Evolutionary conservation across 2,888 invertebrate species (phyloP).

Genomic region (Ophonus ardosiacus): DNA sequence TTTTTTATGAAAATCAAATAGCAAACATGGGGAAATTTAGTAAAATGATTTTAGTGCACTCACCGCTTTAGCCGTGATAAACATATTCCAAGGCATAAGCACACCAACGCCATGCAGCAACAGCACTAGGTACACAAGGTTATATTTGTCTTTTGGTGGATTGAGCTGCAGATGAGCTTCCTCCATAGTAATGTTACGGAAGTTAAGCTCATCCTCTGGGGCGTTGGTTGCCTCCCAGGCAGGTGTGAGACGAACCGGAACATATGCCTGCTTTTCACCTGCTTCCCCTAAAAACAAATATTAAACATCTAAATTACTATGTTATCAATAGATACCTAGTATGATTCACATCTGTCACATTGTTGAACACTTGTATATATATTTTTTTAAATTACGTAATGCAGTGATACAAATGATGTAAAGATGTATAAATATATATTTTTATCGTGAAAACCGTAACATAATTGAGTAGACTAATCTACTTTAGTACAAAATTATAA

Average conservation of each 20-base stretch:
- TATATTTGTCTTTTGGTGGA: constrained; percentile 87
- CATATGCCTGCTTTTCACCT: constrained; percentile 80
- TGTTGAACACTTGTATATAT: no score
- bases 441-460: no score
- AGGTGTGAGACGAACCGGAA: constrained; percentile 90
- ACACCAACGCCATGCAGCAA: constrained; percentile 96
- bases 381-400: no score
- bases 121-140: constrained; percentile 92
- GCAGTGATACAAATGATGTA: no score
- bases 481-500: no score
- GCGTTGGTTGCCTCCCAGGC: constrained; percentile 92
- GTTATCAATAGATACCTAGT: no score
- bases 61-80: constrained; percentile 94
- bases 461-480: no score
- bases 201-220: constrained; percentile 90
- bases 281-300: not conserved
- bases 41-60: constrained; percentile 72
- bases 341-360: no score
- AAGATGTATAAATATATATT: no score
- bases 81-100: constrained; percentile 99
- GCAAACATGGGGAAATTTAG: no score
- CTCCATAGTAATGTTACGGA: constrained; percentile 82
- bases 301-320: not conserved
- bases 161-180: constrained; percentile 84
- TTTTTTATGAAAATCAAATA: no score